These are phyloP conservation scores for Tanypteryx hageni DNA, from an alignment of 2,888 invertebrate species.

Conservation along the genomic window DNA sequence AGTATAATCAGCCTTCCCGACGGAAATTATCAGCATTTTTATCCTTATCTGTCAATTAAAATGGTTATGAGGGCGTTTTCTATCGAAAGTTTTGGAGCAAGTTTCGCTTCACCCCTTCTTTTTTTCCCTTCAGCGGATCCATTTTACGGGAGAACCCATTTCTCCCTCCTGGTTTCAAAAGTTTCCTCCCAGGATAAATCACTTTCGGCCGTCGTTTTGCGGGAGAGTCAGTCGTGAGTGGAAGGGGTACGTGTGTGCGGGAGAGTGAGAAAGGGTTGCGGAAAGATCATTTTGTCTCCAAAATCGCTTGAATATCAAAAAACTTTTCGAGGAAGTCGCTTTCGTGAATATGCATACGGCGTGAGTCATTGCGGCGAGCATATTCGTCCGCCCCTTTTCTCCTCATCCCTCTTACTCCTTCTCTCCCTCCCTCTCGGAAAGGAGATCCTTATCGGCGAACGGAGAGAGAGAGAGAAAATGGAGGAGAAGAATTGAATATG, in stretches of 20 bases:
- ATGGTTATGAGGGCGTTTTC: neutral
- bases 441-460: conserved; percentile 46
- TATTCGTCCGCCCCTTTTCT: conserved; percentile 4
- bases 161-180: neutral
- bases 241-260: neutral
- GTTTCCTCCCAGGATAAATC: neutral
- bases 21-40: neutral
- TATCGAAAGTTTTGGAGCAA: neutral
- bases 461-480: neutral
- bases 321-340: conserved; percentile 29
- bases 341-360: conserved; percentile 59
- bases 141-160: neutral
- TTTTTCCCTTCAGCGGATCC: neutral
- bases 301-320: conserved; percentile 51
- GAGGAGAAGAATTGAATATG: conserved; percentile 30
- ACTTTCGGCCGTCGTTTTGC: neutral
- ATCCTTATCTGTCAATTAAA: neutral
- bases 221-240: neutral
- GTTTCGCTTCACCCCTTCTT: neutral
- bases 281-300: conserved; percentile 47
- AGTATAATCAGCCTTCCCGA: neutral
- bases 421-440: neutral
- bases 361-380: conserved; percentile 31
- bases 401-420: neutral
- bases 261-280: conserved; percentile 33